Evolutionary conservation across 2,113 vertebrate species (phyloP), one percentile per base, ranked within the genome.

Genomic region (Amphiprion percula): DNA sequence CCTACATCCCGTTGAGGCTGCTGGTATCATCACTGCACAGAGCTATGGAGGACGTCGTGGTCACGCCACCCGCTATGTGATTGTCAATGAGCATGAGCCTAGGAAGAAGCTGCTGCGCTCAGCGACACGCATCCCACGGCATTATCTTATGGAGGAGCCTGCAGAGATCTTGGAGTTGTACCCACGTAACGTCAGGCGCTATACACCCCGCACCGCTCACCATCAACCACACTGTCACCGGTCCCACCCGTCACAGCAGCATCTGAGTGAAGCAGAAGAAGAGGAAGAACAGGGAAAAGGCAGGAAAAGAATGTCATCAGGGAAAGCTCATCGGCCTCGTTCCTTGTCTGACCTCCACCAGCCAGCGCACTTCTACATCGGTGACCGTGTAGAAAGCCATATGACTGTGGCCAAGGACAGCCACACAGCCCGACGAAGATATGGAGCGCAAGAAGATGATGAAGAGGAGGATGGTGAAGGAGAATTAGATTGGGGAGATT

Each of bases 1-100:
- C 1, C 19, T 92, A 17, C 92, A 91, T 49, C 89, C 90, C 0
- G 92, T 85, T 0, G 94, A 95, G 55, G 74, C 91, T 5, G 52
- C 62, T 0, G 87, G 92, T 10, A 80, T 93, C 63, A 12, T 92
- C 67, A 53, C 93, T 0, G 87, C 86, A 9, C 92, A 91, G 39
- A 91, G 83, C 46, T 93, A 95, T 10, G 68, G 69, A 0, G 94
- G 93, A 15, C 94, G 83, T 0, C 90, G 94, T 1, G 87, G 95
- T 5, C 95, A 88, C 1, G 54, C 93, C 52, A 94, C 96, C 24
- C 94, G 95, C 37, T 97, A 97, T 52, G 94, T 95, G 21, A 76
- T 98, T 2, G 88, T 98, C 52, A 96, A 96, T 0, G 97, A 98
- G 84, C 94, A 92, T 0, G 95, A 96, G 24, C 66, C 95, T 66